A percentile compares a stretch with the other conserved stretches of the same genome.
Conservation (phyloP, 1,140 invertebrate genomes). For the Acromyrmex echinatior region DNA sequence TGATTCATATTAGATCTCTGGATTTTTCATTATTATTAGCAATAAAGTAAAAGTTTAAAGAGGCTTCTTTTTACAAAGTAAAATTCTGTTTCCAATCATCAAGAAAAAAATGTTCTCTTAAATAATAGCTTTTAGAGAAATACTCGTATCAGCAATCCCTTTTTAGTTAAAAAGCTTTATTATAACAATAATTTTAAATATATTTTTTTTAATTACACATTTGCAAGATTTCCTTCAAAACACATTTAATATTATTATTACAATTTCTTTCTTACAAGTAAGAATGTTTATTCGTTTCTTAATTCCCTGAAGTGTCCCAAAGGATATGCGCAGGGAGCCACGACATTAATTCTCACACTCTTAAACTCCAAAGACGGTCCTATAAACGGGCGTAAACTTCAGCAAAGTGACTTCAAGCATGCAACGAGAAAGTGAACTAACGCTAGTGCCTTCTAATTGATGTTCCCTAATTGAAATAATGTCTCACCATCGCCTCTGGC, state of each 20-base stretch:
- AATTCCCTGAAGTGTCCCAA: neutral
- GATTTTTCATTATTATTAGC: conserved; percentile 48
- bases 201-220: neutral
- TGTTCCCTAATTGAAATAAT: conserved; percentile 74
- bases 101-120: neutral
- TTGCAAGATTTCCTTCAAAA: no score
- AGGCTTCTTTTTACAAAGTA: neutral
- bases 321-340: conserved; percentile 24
- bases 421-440: conserved; percentile 66
- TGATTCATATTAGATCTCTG: conserved; percentile 40
- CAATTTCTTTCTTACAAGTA: neutral
- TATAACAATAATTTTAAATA: neutral
- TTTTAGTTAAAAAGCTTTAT: neutral
- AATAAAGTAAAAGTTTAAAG: conserved; percentile 12
- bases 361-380: conserved; percentile 59
- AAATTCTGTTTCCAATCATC: conserved; percentile 16
- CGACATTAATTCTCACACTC: conserved; percentile 55
- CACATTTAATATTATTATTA: neutral
- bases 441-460: conserved; percentile 60
- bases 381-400: conserved; percentile 65
- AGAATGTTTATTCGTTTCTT: conserved; percentile 51
- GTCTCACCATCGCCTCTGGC: conserved; percentile 49
- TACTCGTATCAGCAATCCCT: neutral
- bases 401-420: conserved; percentile 67
- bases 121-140: neutral